These are phyloP conservation scores for Lithophane leautieri DNA, from an alignment of 2,888 invertebrate species.

Conservation along the genomic window DNA sequence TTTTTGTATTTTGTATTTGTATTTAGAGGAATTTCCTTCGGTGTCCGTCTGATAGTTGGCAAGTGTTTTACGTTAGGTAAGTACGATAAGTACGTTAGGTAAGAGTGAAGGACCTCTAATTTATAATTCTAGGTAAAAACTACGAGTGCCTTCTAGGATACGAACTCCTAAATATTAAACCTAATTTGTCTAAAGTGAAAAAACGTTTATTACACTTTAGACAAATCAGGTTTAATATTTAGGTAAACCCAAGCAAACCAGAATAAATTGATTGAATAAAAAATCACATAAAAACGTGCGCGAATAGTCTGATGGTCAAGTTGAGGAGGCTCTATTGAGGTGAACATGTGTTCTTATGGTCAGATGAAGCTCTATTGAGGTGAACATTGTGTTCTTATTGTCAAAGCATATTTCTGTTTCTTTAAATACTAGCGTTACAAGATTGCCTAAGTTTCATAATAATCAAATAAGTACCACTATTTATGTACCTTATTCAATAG, in stretches of 20 bases:
- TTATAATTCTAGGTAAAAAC: neutral
- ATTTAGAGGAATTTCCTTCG: conserved; percentile 2
- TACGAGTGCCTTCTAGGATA: neutral
- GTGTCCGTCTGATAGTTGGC: neutral
- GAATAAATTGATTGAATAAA: neutral
- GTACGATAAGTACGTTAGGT: neutral
- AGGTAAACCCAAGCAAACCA: neutral
- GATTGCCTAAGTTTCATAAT: neutral
- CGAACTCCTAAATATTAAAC: no score
- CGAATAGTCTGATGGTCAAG: neutral
- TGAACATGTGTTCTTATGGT: neutral
- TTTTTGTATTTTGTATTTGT: no score
- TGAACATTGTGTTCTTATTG: neutral
- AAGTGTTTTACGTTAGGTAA: neutral
- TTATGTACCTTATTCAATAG: neutral
- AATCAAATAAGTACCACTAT: neutral
- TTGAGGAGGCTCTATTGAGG: neutral
- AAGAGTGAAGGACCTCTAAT: neutral
- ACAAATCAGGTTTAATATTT: conserved; percentile 1
- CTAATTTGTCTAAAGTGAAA: no score
- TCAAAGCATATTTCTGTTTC: no score
- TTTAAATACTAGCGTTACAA: no score
- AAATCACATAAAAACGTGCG: neutral
- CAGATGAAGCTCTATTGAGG: neutral
- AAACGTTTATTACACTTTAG: neutral